Conservation (phyloP, 1,140 invertebrate species). For the Catajapyx aquilonaris region DNA sequence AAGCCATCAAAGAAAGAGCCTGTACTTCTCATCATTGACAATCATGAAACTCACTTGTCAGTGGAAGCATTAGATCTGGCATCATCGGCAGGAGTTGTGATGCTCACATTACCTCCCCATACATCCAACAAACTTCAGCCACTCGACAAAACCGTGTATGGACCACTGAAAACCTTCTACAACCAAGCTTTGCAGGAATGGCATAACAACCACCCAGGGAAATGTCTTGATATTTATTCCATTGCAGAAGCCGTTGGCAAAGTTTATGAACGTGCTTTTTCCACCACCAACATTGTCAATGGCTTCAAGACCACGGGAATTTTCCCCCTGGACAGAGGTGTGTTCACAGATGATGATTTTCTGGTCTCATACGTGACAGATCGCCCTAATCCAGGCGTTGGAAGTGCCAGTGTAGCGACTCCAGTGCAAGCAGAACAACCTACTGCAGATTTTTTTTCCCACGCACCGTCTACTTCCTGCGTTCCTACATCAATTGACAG, state of each 20-base stretch:
- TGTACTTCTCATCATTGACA: too few relatives aligned
- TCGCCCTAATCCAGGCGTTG: neutral
- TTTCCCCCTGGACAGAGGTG: constrained; percentile 6
- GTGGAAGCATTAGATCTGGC: constrained; percentile 8
- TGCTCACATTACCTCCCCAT: constrained; percentile 14
- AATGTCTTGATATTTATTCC: constrained; percentile 14
- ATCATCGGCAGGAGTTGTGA: constrained; percentile 12
- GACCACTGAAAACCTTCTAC: neutral
- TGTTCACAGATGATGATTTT: constrained; percentile 6
- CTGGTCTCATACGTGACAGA: constrained; percentile 2
- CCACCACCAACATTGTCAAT: constrained; percentile 9
- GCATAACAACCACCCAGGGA: constrained; percentile 14
- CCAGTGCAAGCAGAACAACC: too few relatives aligned
- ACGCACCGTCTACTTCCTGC: too few relatives aligned
- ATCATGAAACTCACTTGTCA: too few relatives aligned
- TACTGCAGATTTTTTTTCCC: too few relatives aligned
- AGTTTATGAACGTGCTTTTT: neutral
- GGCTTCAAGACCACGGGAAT: constrained; percentile 13
- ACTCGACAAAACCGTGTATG: neutral
- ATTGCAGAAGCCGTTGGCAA: constrained; percentile 9
- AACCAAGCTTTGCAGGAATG: too few relatives aligned
- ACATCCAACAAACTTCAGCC: constrained; percentile 18
- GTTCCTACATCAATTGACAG: too few relatives aligned
- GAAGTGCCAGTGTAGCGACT: too few relatives aligned
- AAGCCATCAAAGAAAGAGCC: too few relatives aligned